Evolutionary conservation across 2,888 invertebrate genomes (phyloP).

Genomic region (Philonicus albiceps): DNA sequence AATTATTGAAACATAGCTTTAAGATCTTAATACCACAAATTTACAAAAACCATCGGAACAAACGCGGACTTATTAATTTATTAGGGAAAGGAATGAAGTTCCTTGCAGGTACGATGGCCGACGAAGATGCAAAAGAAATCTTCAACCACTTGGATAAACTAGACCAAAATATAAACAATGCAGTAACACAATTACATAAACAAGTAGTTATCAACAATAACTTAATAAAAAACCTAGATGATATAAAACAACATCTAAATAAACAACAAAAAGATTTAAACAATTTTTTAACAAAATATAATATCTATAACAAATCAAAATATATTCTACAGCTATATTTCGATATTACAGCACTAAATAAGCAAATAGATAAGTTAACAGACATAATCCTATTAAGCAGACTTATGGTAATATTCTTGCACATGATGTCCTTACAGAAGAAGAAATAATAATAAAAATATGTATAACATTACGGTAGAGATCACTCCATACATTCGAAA

Average conservation of each 20-base stretch:
- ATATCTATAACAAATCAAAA: too few species aligned
- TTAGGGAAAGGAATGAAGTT: not conserved
- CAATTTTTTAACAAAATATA: not conserved
- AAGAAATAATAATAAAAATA: slow-evolving; percentile 13
- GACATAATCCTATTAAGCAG: too few species aligned
- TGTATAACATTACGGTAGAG: not conserved
- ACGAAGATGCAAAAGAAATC: not conserved
- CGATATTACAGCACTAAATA: too few species aligned
- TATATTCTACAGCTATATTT: too few species aligned
- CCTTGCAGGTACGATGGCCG: not conserved
- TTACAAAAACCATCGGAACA: not conserved
- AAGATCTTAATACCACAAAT: too few species aligned
- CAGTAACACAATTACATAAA: too few species aligned
- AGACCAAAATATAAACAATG: not conserved
- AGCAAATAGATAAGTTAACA: too few species aligned
- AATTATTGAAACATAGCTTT: too few species aligned
- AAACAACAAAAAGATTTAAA: not conserved
- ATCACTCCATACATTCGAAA: not conserved
- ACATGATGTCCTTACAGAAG: not conserved
- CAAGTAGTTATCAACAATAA: too few species aligned
- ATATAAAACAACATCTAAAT: too few species aligned
- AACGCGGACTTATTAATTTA: not conserved
- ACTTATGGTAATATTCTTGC: not conserved
- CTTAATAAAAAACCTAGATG: not conserved
- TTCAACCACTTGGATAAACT: not conserved